A percentile compares a stretch with the other conserved stretches of the same genome.
Conservation (phyloP, 2,797 vertebrate genomes). For the Rhyacichthys aspro region DNA sequence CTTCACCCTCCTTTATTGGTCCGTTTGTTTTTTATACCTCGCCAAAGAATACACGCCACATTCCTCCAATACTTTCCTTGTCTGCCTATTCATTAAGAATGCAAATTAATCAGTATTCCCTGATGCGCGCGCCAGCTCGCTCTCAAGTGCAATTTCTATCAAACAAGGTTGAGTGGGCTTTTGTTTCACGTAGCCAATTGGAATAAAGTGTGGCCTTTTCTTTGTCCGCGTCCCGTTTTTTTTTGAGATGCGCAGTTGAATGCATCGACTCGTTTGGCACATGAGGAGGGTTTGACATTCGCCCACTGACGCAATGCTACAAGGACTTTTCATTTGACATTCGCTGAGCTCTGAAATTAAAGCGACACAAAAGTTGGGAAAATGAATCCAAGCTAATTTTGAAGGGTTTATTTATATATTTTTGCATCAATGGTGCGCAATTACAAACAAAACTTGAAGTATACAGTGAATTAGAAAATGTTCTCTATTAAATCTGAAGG, state of each 20-base stretch:
- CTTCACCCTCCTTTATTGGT: conserved; percentile 71
- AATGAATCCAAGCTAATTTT: conserved; percentile 48
- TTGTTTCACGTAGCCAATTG: conserved; percentile 76
- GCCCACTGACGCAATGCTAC: conserved; percentile 58
- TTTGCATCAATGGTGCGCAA: not conserved
- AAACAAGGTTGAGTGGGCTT: conserved; percentile 79
- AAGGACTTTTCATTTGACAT: conserved; percentile 70
- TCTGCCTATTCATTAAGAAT: conserved; percentile 75
- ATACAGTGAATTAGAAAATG: no score
- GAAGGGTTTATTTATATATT: not conserved
- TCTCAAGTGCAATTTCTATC: conserved; percentile 80
- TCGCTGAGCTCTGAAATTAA: conserved; percentile 66
- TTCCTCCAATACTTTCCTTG: conserved; percentile 73
- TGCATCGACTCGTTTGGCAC: conserved; percentile 67
- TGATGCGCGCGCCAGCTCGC: conserved; percentile 70
- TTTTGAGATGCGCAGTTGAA: conserved; percentile 69
- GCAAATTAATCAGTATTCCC: conserved; percentile 79
- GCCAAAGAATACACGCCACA: conserved; percentile 66
- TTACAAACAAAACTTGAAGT: conserved; percentile 16
- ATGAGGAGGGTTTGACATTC: conserved; percentile 51
- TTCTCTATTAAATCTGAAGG: no score
- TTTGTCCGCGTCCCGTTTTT: conserved; percentile 45
- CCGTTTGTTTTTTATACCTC: conserved; percentile 68
- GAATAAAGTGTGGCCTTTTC: conserved; percentile 58
- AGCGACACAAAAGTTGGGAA: conserved; percentile 33